A percentile compares a stretch with the other conserved stretches of the same genome.
Evolutionary conservation across 1,140 invertebrate genomes (phyloP).

Genomic region (Heliothis virescens): DNA sequence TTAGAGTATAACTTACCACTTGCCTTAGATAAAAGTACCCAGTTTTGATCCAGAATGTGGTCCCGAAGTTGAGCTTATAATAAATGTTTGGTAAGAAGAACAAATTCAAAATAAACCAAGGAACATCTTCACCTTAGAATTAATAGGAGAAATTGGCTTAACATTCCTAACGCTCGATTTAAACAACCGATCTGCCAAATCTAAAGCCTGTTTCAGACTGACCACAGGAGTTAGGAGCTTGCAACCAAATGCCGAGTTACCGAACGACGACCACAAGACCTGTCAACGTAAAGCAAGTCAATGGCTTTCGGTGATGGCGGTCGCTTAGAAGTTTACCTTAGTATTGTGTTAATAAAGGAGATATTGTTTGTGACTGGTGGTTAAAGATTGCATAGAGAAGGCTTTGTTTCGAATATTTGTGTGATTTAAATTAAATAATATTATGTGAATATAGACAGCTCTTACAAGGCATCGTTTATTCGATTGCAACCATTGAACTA

Average conservation of each 20-base stretch:
- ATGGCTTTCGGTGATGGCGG: not conserved
- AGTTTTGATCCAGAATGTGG: too few species aligned
- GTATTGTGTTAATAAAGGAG: not conserved
- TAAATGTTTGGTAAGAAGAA: too few species aligned
- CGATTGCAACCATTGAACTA: too few species aligned
- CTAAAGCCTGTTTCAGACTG: slow-evolving; percentile 27
- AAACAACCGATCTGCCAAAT: not conserved
- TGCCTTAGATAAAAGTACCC: too few species aligned
- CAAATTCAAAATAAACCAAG: too few species aligned
- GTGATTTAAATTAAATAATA: not conserved
- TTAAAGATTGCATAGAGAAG: not conserved
- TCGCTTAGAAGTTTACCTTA: not conserved
- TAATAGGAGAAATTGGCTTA: not conserved
- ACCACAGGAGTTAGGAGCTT: slow-evolving; percentile 20
- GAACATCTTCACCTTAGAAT: not conserved
- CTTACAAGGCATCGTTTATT: too few species aligned
- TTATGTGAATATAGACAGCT: too few species aligned
- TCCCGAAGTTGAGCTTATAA: too few species aligned
- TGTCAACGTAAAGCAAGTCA: slow-evolving; percentile 24
- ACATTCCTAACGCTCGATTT: not conserved
- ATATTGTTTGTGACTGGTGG: too few species aligned
- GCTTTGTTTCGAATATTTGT: not conserved
- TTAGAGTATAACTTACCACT: too few species aligned
- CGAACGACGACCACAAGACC: slow-evolving; percentile 38
- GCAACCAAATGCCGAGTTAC: slow-evolving; percentile 46